phyloP scores from a whole-genome alignment of 2,113 vertebrate genomes.

The Rhinichthys klamathensis region DNA sequence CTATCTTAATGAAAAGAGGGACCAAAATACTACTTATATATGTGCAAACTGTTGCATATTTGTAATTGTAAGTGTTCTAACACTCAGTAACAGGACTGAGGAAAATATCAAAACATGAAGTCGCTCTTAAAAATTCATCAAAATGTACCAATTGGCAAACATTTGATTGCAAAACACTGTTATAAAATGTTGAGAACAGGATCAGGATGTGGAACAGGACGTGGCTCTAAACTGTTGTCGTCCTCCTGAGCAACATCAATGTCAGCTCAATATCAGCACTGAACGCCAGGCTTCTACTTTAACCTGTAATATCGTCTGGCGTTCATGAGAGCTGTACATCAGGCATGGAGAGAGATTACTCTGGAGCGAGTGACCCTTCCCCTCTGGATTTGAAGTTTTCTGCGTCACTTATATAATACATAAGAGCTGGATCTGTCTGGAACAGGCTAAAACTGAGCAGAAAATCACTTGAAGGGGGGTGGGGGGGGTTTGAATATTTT shows the following conservation, averaged over 20 bases:
- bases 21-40: no score
- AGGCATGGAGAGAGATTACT: constrained; percentile 16
- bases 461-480: background rate
- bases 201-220: background rate
- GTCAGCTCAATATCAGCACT: background rate
- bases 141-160: background rate
- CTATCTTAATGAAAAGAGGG: no score
- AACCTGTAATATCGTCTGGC: background rate
- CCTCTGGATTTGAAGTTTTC: constrained; percentile 21
- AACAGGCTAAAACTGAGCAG: background rate
- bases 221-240: background rate
- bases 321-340: background rate
- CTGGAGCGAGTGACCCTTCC: background rate
- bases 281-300: background rate
- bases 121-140: background rate
- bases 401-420: constrained; percentile 30
- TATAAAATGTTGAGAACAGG: background rate
- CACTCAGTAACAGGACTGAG: no score
- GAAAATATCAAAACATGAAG: no score
- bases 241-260: background rate
- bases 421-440: background rate
- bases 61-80: no score
- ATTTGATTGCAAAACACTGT: background rate
- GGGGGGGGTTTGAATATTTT: background rate
- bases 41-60: no score